phyloP scores from a whole-genome alignment of 2,888 invertebrate species.

The Yponomeuta malinellus region DNA sequence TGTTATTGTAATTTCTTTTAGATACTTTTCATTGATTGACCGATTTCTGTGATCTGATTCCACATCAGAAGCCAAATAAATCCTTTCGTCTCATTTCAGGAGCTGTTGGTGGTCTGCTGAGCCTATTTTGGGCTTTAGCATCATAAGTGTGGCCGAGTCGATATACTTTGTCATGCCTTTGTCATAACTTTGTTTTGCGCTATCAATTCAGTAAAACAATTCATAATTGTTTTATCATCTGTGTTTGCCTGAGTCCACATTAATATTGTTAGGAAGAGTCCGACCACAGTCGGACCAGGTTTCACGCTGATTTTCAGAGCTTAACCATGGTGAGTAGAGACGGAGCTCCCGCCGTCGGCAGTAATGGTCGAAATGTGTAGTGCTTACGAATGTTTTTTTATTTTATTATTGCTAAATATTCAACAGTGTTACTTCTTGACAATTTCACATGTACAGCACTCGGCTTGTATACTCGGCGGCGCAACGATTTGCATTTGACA shows the following conservation, averaged over 20 bases:
- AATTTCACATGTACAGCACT: background rate
- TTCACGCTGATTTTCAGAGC: no score
- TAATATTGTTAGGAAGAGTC: no score
- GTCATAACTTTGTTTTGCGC: slow-evolving; percentile 33
- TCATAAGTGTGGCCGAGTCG: slow-evolving; percentile 64
- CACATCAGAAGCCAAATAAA: background rate
- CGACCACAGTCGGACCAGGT: no score
- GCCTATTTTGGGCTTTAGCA: slow-evolving; percentile 68
- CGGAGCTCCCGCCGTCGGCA: no score
- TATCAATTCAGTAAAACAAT: slow-evolving; percentile 21
- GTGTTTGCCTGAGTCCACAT: background rate
- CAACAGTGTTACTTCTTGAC: background rate
- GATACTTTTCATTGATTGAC: no score
- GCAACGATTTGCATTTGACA: slow-evolving; percentile 25
- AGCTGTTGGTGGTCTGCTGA: slow-evolving; percentile 66
- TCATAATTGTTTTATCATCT: background rate
- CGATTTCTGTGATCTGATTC: background rate
- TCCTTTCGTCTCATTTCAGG: slow-evolving; percentile 33
- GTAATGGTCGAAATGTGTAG: no score
- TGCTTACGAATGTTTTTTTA: no score
- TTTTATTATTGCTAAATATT: no score
- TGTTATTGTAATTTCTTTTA: no score
- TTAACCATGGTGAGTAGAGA: no score
- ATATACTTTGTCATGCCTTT: slow-evolving; percentile 58
- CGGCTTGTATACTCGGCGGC: background rate